These are phyloP conservation scores for Periophthalmodon schlosseri DNA, from an alignment of 2,113 vertebrate genomes.

Conservation along the genomic window DNA sequence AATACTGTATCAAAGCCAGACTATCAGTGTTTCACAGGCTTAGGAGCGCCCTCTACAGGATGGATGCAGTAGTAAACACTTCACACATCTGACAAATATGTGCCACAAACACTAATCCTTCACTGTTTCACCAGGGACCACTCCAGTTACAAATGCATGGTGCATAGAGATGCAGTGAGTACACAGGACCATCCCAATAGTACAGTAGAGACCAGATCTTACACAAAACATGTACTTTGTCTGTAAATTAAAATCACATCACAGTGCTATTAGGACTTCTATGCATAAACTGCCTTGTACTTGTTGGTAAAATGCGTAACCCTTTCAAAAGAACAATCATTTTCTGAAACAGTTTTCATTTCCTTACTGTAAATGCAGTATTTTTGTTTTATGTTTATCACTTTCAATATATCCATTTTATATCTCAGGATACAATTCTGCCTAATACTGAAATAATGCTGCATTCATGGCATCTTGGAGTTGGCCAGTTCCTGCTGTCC, in stretches of 20 bases:
- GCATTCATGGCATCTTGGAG: constrained; percentile 54
- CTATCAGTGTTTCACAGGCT: constrained; percentile 74
- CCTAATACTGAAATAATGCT: constrained; percentile 42
- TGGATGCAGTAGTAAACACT: constrained; percentile 68
- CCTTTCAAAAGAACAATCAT: background rate
- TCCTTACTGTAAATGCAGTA: background rate
- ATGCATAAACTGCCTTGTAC: constrained; percentile 16
- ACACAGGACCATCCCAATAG: constrained; percentile 2
- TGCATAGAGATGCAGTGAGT: constrained; percentile 38
- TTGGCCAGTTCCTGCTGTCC: constrained; percentile 39
- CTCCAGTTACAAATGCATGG: constrained; percentile 27
- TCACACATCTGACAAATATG: constrained; percentile 72
- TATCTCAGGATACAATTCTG: background rate
- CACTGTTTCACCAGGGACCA: constrained; percentile 37
- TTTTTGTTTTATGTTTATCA: background rate
- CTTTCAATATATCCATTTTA: background rate
- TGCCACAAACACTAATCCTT: constrained; percentile 46
- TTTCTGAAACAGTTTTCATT: background rate
- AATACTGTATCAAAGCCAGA: constrained; percentile 56
- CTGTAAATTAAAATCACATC: constrained; percentile 48
- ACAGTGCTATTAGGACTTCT: constrained; percentile 49
- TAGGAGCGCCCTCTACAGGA: constrained; percentile 61
- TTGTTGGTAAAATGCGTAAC: background rate
- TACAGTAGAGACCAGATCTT: background rate
- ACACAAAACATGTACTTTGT: constrained; percentile 1